phyloP scores from a whole-genome alignment of 2,797 vertebrate genomes.

The Hoplostethus atlanticus region DNA sequence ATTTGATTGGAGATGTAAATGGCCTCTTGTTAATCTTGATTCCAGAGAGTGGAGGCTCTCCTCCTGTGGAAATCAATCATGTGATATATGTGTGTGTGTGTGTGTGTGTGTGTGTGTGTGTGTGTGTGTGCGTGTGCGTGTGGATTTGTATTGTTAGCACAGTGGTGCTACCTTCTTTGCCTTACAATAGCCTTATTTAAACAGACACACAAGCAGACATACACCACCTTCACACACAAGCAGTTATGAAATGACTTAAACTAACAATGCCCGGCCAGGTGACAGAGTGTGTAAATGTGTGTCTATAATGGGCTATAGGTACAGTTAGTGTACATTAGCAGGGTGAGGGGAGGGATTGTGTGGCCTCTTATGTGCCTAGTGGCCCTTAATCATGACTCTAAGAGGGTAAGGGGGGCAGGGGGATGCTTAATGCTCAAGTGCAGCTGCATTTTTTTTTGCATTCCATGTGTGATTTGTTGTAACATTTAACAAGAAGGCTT shows the following conservation, averaged over 20 bases:
- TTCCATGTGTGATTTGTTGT: slow-evolving; percentile 53
- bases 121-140: slow-evolving; percentile 5
- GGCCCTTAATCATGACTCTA: slow-evolving; percentile 66
- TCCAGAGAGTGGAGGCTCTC: slow-evolving; percentile 68
- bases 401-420: slow-evolving; percentile 57
- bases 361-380: slow-evolving; percentile 51
- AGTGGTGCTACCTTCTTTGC: slow-evolving; percentile 4
- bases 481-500: slow-evolving; percentile 44
- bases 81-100: slow-evolving; percentile 21
- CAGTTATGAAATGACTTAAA: slow-evolving; percentile 69
- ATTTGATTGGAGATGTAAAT: slow-evolving; percentile 79
- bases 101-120: slow-evolving; percentile 14
- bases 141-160: slow-evolving; percentile 2
- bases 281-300: slow-evolving; percentile 62
- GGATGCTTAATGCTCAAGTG: slow-evolving; percentile 38
- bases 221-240: slow-evolving; percentile 54
- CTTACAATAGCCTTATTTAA: slow-evolving; percentile 43
- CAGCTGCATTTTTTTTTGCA: slow-evolving; percentile 43
- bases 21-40: slow-evolving; percentile 81
- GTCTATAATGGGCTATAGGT: slow-evolving; percentile 68
- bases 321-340: slow-evolving; percentile 71
- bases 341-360: slow-evolving; percentile 40
- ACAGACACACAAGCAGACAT: slow-evolving; percentile 28
- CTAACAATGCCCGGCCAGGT: slow-evolving; percentile 66
- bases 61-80: slow-evolving; percentile 76